These are phyloP conservation scores for Scrobipalpa atriplicella DNA, from an alignment of 2,888 invertebrate species.

Conservation along the genomic window DNA sequence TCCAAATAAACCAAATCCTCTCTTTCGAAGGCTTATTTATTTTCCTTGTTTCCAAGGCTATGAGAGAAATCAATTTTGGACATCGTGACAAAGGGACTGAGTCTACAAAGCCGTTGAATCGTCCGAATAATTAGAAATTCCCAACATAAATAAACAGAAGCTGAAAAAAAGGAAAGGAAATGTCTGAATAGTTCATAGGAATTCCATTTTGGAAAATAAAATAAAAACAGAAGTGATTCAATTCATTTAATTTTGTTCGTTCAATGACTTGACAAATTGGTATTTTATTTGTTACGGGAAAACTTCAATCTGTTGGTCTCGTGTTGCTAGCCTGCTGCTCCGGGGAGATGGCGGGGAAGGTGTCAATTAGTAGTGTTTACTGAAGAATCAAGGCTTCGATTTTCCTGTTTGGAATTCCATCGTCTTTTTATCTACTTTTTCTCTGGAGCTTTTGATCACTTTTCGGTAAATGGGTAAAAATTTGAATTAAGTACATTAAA, in stretches of 20 bases:
- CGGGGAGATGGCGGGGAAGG: background rate
- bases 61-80: constrained; percentile 27
- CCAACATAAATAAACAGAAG: constrained; percentile 24
- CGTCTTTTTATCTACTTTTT: background rate
- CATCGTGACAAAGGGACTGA: constrained; percentile 20
- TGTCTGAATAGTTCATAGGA: too few species aligned
- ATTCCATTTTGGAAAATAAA: background rate
- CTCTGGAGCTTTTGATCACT: background rate
- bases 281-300: constrained; percentile 4
- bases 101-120: constrained; percentile 14
- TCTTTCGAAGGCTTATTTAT: constrained; percentile 19
- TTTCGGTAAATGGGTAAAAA: background rate
- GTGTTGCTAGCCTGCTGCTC: background rate
- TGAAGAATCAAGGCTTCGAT: background rate
- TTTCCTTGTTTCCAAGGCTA: constrained; percentile 5
- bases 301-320: background rate
- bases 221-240: background rate
- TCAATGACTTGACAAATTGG: background rate
- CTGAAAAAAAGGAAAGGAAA: constrained; percentile 8
- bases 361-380: constrained; percentile 10
- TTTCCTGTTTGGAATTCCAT: constrained; percentile 2
- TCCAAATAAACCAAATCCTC: background rate
- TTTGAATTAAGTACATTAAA: too few species aligned
- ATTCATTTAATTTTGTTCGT: background rate
- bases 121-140: constrained; percentile 27